Evolutionary conservation across 2,888 invertebrate species (phyloP).

Genomic region (Diarsia dahlii): DNA sequence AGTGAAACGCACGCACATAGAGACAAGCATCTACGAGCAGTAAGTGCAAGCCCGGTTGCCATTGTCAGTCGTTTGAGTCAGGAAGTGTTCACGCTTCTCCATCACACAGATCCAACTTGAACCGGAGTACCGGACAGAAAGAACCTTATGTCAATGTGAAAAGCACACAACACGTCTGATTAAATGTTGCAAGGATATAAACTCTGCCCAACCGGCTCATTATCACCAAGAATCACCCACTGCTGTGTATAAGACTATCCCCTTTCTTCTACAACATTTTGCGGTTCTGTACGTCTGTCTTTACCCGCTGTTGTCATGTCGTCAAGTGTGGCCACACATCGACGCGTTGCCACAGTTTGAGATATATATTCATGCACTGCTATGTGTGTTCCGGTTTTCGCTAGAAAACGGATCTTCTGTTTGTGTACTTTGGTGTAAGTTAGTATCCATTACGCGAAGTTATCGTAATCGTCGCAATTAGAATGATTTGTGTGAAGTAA

Average conservation of each 20-base stretch:
- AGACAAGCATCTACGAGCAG: background rate
- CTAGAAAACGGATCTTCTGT: background rate
- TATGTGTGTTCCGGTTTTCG: background rate
- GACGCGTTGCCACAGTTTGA: background rate
- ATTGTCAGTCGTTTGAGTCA: background rate
- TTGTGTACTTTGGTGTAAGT: background rate
- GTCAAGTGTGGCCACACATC: background rate
- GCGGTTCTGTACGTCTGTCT: no score
- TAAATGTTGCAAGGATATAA: background rate
- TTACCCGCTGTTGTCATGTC: background rate
- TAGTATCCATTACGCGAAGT: slow-evolving; percentile 38
- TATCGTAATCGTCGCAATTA: slow-evolving; percentile 45
- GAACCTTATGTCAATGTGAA: background rate
- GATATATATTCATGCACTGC: no score
- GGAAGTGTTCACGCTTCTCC: no score
- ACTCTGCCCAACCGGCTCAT: background rate
- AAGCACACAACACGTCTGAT: background rate
- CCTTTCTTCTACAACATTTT: background rate
- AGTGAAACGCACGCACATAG: background rate
- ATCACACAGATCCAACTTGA: no score
- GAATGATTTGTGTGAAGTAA: slow-evolving; percentile 32
- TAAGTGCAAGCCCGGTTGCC: background rate
- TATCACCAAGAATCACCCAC: background rate
- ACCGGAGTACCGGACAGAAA: background rate
- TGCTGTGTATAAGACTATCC: no score